Conservation (phyloP, 2,113 vertebrate genomes). For the Tonatia bakeri region DNA sequence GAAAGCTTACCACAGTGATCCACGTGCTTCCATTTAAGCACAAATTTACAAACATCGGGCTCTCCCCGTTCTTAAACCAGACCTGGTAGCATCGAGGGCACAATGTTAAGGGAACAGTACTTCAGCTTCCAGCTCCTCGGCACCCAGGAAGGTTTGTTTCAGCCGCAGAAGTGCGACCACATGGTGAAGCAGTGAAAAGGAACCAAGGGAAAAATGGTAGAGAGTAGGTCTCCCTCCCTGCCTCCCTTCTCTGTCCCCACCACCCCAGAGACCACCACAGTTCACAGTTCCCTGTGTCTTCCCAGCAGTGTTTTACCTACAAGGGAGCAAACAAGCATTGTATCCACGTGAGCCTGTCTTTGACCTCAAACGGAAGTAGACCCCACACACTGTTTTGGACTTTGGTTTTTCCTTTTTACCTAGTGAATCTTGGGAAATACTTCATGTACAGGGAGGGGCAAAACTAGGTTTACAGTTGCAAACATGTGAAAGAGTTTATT, state of each 20-base stretch:
- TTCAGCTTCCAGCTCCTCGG: background rate
- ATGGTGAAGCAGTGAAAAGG: background rate
- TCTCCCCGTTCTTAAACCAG: background rate
- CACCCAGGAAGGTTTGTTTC: background rate
- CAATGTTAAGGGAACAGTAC: background rate
- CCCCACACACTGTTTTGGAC: background rate
- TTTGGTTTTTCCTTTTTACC: background rate
- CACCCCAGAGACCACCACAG: background rate
- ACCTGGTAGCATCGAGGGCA: background rate
- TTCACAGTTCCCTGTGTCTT: background rate
- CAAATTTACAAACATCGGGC: background rate
- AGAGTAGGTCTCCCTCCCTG: too few relatives aligned
- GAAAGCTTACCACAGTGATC: background rate
- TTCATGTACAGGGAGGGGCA: background rate
- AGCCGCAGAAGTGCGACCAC: too few relatives aligned
- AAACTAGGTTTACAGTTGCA: background rate
- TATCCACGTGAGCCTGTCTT: background rate
- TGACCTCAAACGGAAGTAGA: background rate
- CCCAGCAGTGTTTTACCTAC: background rate
- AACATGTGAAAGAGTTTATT: background rate
- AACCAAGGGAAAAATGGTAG: background rate
- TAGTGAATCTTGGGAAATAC: background rate
- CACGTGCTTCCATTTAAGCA: background rate
- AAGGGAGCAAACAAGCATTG: too few relatives aligned
- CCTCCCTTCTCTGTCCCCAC: background rate